Conservation (phyloP, 2,888 invertebrate species). For the Eupithecia dodoneata region DNA sequence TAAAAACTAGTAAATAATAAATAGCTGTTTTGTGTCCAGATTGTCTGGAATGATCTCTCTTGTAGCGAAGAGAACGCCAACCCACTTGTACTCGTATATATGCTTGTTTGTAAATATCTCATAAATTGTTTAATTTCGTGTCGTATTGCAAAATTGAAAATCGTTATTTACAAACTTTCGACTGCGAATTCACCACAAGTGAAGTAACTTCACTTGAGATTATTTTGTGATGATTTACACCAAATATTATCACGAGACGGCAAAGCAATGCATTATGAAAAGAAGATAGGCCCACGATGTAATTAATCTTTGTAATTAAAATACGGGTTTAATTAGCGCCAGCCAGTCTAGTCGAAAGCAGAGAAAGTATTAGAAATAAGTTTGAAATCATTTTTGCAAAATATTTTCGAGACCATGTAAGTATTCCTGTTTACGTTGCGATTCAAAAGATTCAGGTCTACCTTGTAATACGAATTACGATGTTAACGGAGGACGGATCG, state of each 20-base stretch:
- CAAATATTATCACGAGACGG: slow-evolving; percentile 10
- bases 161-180: neutral
- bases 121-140: neutral
- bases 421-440: neutral
- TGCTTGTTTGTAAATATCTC: neutral
- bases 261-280: neutral
- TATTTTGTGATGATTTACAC: neutral
- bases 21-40: neutral
- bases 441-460: neutral
- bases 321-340: slow-evolving; percentile 57
- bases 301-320: slow-evolving; percentile 55
- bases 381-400: slow-evolving; percentile 7
- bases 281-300: slow-evolving; percentile 39
- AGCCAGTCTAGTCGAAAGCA: slow-evolving; percentile 57
- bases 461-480: too few species aligned
- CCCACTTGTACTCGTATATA: neutral
- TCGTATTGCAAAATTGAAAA: neutral
- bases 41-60: neutral
- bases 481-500: too few species aligned
- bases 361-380: slow-evolving; percentile 58
- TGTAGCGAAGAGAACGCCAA: neutral
- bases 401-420: neutral
- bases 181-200: neutral
- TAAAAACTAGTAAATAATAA: neutral
- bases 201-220: neutral